phyloP scores from a whole-genome alignment of 1,140 invertebrate species.

The Hyphantria cunea region DNA sequence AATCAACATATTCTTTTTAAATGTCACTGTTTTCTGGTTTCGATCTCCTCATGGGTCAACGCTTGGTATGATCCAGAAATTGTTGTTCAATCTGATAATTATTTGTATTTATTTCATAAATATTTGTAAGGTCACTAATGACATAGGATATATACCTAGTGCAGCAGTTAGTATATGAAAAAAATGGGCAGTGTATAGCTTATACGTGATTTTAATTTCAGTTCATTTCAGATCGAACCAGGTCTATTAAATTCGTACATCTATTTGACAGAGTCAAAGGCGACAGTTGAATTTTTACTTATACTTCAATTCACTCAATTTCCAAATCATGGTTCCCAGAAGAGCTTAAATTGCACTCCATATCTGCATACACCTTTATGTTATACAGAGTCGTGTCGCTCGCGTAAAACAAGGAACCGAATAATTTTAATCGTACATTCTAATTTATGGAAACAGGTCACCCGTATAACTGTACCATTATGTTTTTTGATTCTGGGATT shows the following conservation, averaged over 20 bases:
- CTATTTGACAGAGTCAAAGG: slow-evolving; percentile 14
- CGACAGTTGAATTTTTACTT: slow-evolving; percentile 8
- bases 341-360: slow-evolving; percentile 28
- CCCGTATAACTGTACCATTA: not conserved
- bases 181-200: no score
- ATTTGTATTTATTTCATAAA: no score
- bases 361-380: slow-evolving; percentile 2
- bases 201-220: slow-evolving; percentile 3
- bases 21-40: no score
- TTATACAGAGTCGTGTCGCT: slow-evolving; percentile 4
- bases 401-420: not conserved
- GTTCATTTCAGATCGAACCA: not conserved
- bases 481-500: not conserved
- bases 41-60: no score
- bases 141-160: no score
- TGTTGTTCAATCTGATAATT: no score
- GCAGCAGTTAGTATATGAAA: no score
- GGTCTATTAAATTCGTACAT: slow-evolving; percentile 18
- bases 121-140: no score
- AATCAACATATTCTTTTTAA: no score
- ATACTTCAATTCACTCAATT: slow-evolving; percentile 11
- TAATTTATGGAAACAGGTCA: slow-evolving; percentile 10
- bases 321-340: slow-evolving; percentile 13
- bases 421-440: slow-evolving; percentile 21
- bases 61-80: no score